Conservation (phyloP, 2,113 vertebrate genomes). For the Podarcis muralis region DNA sequence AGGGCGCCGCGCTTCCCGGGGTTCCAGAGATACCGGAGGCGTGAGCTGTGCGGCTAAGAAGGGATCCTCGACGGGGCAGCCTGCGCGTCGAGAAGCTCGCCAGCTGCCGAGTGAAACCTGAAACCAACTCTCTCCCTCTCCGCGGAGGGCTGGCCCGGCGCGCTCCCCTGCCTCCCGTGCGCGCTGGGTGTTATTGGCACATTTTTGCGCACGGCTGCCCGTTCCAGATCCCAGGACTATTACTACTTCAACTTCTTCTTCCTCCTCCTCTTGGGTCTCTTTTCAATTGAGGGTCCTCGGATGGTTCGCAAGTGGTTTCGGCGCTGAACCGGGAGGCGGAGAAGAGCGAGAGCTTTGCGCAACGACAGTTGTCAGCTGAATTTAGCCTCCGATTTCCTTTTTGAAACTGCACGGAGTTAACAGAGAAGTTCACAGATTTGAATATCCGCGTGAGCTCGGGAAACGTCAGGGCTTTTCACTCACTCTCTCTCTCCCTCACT, state of each 20-base stretch:
- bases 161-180: neutral
- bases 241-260: too few species aligned
- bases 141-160: conserved; percentile 38
- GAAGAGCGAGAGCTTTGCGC: neutral
- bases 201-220: rapidly evolving
- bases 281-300: too few species aligned
- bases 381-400: conserved; percentile 31
- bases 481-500: neutral
- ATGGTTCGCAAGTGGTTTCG: rapidly evolving
- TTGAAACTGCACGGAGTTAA: neutral
- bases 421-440: conserved; percentile 29
- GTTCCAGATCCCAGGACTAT: neutral
- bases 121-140: conserved; percentile 17
- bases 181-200: neutral
- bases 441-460: neutral
- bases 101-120: conserved; percentile 59
- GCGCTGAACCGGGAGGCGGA: neutral
- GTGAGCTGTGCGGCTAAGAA: neutral
- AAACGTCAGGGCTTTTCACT: neutral
- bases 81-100: conserved; percentile 15
- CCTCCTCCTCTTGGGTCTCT: rapidly evolving
- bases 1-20: rapidly evolving
- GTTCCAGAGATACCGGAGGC: neutral
- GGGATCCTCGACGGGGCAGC: neutral
- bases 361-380: neutral